These are phyloP conservation scores for Drosophila orosa DNA, from an alignment of 1,140 invertebrate genomes.

Conservation along the genomic window DNA sequence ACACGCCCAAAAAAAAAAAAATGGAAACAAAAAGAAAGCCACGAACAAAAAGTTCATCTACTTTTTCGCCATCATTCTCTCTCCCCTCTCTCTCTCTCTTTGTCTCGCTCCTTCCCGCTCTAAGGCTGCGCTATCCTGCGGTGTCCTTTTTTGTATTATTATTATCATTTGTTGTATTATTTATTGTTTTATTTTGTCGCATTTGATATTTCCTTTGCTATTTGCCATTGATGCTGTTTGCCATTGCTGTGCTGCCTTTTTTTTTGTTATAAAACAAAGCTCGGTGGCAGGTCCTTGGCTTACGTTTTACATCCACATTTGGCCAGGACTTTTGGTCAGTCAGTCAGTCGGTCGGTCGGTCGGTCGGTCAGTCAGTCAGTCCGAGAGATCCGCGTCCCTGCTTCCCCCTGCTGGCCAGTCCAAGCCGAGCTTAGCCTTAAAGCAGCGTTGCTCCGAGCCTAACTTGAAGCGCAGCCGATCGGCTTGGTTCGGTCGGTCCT, in stretches of 20 bases:
- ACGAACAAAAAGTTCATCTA: conserved; percentile 41
- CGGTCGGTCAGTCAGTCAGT: background rate
- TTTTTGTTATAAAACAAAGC: conserved; percentile 54
- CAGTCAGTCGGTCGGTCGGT: conserved; percentile 6
- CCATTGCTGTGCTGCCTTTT: conserved; percentile 7
- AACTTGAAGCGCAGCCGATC: conserved; percentile 2
- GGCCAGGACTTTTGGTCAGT: background rate
- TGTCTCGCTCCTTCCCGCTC: background rate
- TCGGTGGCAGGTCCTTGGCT: conserved; percentile 25
- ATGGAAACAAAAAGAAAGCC: conserved; percentile 17
- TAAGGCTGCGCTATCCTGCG: background rate
- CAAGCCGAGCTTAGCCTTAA: conserved; percentile 3
- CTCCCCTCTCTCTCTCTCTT: background rate
- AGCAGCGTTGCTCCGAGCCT: background rate
- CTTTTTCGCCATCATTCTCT: conserved; percentile 33
- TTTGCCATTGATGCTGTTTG: conserved; percentile 6
- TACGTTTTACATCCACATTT: conserved; percentile 48
- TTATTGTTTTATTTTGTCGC: background rate
- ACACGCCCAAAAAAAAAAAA: conserved; percentile 42
- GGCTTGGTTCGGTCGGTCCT: conserved; percentile 6
- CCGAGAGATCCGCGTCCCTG: no score
- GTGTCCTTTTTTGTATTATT: conserved; percentile 2
- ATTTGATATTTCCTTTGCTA: conserved; percentile 4
- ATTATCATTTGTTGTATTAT: background rate
- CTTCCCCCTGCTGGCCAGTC: no score